These are phyloP conservation scores for Penaeus japonicus DNA, from an alignment of 1,140 invertebrate species.

Conservation along the genomic window DNA sequence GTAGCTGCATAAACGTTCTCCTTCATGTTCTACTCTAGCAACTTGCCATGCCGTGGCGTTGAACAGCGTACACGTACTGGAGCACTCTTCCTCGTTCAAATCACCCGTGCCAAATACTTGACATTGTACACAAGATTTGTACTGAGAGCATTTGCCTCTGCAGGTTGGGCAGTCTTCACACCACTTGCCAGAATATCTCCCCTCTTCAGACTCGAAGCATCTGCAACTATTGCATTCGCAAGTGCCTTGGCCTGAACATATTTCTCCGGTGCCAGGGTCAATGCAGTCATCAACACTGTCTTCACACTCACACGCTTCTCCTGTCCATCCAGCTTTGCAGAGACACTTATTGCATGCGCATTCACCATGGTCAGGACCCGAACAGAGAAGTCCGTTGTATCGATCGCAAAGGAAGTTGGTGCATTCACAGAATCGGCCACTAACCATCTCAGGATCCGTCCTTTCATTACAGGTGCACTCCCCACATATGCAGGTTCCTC, in stretches of 20 bases:
- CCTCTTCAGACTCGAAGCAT: too few species aligned
- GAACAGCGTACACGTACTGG: too few species aligned
- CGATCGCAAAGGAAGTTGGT: conserved; percentile 94
- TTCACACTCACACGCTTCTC: conserved; percentile 67
- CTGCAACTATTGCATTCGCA: too few species aligned
- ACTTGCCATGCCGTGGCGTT: too few species aligned
- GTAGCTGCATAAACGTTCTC: too few species aligned
- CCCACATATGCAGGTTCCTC: neutral
- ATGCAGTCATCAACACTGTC: conserved; percentile 65
- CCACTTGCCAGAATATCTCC: too few species aligned
- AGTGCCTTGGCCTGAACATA: neutral
- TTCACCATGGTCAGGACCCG: conserved; percentile 74
- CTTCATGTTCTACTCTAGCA: too few species aligned
- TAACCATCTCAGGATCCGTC: conserved; percentile 66
- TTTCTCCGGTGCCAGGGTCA: conserved; percentile 60
- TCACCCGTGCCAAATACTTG: too few species aligned
- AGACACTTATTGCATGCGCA: conserved; percentile 81
- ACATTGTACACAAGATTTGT: too few species aligned
- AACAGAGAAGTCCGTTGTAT: conserved; percentile 80
- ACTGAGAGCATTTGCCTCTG: too few species aligned
- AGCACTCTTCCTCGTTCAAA: too few species aligned
- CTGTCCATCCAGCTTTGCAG: conserved; percentile 69
- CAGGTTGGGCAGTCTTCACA: too few species aligned
- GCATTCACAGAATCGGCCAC: conserved; percentile 89
- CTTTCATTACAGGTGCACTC: neutral